Evolutionary conservation across 2,797 vertebrate species (phyloP).

Genomic region (Macrochelys suwanniensis): DNA sequence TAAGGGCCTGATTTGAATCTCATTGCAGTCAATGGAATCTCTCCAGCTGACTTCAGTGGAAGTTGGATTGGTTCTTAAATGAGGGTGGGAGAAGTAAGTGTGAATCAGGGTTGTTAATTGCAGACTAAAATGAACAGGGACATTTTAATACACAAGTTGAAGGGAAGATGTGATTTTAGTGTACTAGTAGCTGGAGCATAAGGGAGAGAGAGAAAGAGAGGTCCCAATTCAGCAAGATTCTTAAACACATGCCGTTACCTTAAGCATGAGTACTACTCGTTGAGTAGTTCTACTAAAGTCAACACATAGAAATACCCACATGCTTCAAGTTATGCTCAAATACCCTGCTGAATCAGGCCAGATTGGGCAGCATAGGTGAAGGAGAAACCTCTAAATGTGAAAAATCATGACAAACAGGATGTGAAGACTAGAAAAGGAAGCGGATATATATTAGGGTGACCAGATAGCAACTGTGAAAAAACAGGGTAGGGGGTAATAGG

Average conservation of each 20-base stretch:
- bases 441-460: neutral
- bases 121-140: slow-evolving; percentile 9
- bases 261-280: no score
- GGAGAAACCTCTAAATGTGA: rapidly evolving
- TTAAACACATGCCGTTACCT: rapidly evolving
- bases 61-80: neutral
- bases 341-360: neutral
- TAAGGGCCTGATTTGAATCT: neutral
- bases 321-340: neutral
- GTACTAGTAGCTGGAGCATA: neutral
- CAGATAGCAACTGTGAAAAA: no score
- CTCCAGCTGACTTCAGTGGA: neutral
- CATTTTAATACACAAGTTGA: slow-evolving; percentile 18
- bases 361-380: rapidly evolving
- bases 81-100: neutral
- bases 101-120: neutral
- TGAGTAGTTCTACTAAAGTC: neutral
- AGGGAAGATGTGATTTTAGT: neutral
- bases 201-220: neutral
- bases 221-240: rapidly evolving
- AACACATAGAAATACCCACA: neutral
- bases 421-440: rapidly evolving
- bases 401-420: neutral
- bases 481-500: no score
- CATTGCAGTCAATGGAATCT: rapidly evolving